phyloP scores from a whole-genome alignment of 2,888 invertebrate species.

The Crossocerus cetratus region DNA sequence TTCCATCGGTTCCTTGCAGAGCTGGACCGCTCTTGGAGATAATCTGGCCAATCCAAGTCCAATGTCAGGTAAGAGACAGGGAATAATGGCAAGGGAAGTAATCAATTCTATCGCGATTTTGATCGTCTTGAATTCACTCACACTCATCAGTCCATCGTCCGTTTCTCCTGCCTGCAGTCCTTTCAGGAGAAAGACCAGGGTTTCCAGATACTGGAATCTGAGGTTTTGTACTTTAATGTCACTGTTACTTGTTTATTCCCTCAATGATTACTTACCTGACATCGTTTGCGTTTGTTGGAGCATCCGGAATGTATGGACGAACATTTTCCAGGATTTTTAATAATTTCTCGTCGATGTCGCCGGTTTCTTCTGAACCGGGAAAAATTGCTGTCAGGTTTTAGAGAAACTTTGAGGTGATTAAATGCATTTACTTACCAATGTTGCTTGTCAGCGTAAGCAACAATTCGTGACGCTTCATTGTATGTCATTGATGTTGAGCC shows the following conservation, averaged over 20 bases:
- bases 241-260: too few relatives aligned
- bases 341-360: slow-evolving; percentile 63
- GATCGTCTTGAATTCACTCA: slow-evolving; percentile 83
- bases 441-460: slow-evolving; percentile 47
- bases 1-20: slow-evolving; percentile 73
- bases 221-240: too few relatives aligned
- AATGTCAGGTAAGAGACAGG: slow-evolving; percentile 83
- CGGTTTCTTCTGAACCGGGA: slow-evolving; percentile 55
- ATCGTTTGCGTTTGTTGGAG: too few relatives aligned
- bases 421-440: too few relatives aligned
- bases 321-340: slow-evolving; percentile 58
- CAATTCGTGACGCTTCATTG: slow-evolving; percentile 60
- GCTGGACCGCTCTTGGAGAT: slow-evolving; percentile 72
- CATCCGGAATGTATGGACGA: slow-evolving; percentile 76
- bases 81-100: slow-evolving; percentile 82
- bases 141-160: slow-evolving; percentile 78
- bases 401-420: too few relatives aligned
- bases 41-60: slow-evolving; percentile 79
- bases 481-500: too few relatives aligned
- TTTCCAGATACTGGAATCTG: slow-evolving; percentile 63
- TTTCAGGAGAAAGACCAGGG: slow-evolving; percentile 53
- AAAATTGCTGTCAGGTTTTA: slow-evolving; percentile 40
- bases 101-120: slow-evolving; percentile 82
- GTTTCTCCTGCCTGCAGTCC: slow-evolving; percentile 48
- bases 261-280: too few relatives aligned